Base-by-base conservation (phyloP, 2,797 vertebrate genomes). In the Anguilla obscura region DNA sequence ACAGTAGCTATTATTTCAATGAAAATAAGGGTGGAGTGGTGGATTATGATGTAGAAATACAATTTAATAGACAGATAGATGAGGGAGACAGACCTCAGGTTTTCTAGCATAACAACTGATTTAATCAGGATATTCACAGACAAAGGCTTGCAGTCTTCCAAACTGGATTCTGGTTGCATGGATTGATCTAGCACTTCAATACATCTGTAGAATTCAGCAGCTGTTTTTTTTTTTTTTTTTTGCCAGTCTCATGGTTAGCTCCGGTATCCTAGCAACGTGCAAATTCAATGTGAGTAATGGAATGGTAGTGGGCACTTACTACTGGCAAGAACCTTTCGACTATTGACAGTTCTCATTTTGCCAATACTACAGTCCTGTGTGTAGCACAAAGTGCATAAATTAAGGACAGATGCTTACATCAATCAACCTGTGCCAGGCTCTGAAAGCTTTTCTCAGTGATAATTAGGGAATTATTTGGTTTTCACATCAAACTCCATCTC, bases 211-310 rank as follows among this genome's bases (percentile, higher is more conserved):
- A 48, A 18, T 50, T 45, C 79, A 21, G 21, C 14, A 21, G 45
- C 79, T 8, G 40, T 40, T 50, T 24, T 40, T 40, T 40, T 40
- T 40, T 40, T 40, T 45, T 45, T 45, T 45, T 45, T 82, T 82
- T n/a, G 16, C 79, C 40, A 2, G 24, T 21, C 79, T 82, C 36
- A 24, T 16, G 21, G 40, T 82, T 50, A 8, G 21, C 79, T 82
- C 7, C 21, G 21, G 79, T 82, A 82, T 45, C 30, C 30, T 82
- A 82, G 79, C 79, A 82, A 50, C 24, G 79, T 45, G 79, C 79
- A 24, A 50, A 40, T 82, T 36, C 79, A 21, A 5, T 21, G 36
- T 48, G 18, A 82, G 36, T n/a, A 14, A 82, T 48, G 45, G 36
- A 82, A 8, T 82, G 76, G 76, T 24, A 82, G 40, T 48, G 45